Evolutionary conservation across 2,888 invertebrate genomes (phyloP).

Genomic region (Linnaemya tessellans): DNA sequence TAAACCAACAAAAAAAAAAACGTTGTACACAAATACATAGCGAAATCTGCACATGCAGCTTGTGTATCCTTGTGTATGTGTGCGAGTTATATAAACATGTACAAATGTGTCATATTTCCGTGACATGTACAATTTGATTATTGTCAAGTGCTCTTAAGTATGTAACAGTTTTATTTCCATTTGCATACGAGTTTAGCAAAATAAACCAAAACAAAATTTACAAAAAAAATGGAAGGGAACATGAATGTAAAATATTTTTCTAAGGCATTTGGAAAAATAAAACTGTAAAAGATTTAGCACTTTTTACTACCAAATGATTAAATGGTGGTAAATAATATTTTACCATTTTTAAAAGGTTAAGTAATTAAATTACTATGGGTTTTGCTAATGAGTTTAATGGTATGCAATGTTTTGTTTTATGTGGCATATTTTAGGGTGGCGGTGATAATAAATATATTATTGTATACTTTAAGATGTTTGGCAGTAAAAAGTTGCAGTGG

Average conservation of each 20-base stretch:
- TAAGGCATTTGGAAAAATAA: neutral
- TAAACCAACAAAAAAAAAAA: conserved; percentile 16
- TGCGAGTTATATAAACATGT: neutral
- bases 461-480: too few species aligned
- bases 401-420: neutral
- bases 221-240: neutral
- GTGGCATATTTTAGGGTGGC: neutral
- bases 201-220: neutral
- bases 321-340: neutral
- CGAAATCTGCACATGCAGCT: neutral
- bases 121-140: conserved; percentile 65
- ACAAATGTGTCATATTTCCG: conserved; percentile 68
- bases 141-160: conserved; percentile 61
- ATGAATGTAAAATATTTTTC: neutral
- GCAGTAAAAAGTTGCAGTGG: too few species aligned
- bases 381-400: neutral
- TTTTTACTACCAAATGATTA: neutral
- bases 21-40: conserved; percentile 9
- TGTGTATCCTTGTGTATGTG: neutral
- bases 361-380: neutral
- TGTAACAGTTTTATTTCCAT: conserved; percentile 40
- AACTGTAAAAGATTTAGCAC: neutral
- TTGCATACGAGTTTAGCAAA: conserved; percentile 3
- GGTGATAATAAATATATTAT: too few species aligned
- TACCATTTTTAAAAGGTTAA: neutral